These are phyloP conservation scores for Balaenoptera acutorostrata DNA, from an alignment of 2,113 vertebrate genomes.

Conservation along the genomic window DNA sequence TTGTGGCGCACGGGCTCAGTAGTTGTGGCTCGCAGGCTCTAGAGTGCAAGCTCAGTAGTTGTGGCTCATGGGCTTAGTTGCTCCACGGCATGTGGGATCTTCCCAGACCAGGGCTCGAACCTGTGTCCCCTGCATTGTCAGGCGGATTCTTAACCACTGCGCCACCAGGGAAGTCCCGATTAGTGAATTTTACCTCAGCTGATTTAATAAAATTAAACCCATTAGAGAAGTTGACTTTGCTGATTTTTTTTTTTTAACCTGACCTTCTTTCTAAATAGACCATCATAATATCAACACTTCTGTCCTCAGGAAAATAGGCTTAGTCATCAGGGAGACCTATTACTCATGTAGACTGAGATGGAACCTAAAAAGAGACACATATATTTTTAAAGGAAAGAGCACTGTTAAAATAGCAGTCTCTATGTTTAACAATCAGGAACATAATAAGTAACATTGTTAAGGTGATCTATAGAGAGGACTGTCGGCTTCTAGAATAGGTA, in stretches of 20 bases:
- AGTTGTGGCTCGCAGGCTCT: too few species aligned
- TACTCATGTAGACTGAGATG: background rate
- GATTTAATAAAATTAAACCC: background rate
- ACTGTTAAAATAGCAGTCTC: background rate
- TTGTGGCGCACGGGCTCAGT: too few species aligned
- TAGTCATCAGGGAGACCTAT: background rate
- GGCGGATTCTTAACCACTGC: too few species aligned
- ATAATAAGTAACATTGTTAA: background rate
- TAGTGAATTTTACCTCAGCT: conserved; percentile 18
- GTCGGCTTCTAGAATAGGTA: background rate
- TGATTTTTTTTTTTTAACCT: background rate
- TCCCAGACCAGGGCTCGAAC: too few species aligned
- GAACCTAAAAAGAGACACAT: background rate
- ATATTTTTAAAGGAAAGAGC: conserved; percentile 6
- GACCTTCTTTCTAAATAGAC: background rate
- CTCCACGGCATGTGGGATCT: too few species aligned
- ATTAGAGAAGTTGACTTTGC: background rate
- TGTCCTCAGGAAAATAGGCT: background rate
- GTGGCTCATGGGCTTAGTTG: too few species aligned
- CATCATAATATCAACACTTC: background rate
- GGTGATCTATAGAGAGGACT: background rate
- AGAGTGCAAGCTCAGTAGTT: too few species aligned
- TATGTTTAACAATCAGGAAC: background rate
- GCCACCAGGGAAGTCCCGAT: background rate
- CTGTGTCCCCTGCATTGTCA: too few species aligned